Base-by-base conservation (phyloP, 2,797 vertebrate genomes). In the Gymnopithys bicolor region DNA sequence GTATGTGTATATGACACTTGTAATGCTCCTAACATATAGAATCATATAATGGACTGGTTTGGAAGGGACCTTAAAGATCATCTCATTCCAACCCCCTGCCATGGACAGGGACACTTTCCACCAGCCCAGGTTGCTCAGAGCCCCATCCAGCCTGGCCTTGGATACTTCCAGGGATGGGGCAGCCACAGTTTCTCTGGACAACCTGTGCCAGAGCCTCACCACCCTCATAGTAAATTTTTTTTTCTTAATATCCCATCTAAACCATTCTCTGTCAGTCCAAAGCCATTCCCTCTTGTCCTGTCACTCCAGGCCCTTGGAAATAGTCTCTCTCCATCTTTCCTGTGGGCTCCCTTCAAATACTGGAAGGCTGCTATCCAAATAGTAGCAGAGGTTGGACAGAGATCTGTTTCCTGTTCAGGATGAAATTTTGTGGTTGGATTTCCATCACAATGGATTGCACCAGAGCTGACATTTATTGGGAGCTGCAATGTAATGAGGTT, bases 121-220 rank as follows among this genome's bases (percentile, higher is more conserved):
- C n/a, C 27, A 2, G 0, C 1, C 28, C 45, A 59, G 22, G 6
- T 8, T 66, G 7, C 5, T 70, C 23, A 1, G 2, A 35, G 22
- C 3, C 3, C 9, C 13, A 28, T 66, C 5, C 39, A 66, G 0
- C 45, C 30, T 51, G 24, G 3, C 21, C 45, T 70, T 1, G 43
- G 0, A 11, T 12, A 33, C 5, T 64, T 0, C 14, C 30, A 77
- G 24, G 28, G 24, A 46, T 58, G 51, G n/a, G 8, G 14, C 51
- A 56, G 16, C 28, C 43, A 51, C 37, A 83, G 17, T 37, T 52
- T 2, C 37, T 51, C n/a, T 64, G 37, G n/a, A 3, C 1, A 59
- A 1, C 39, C n/a, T 66, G 19, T 71, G 33, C 46, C 25, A 41
- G 19, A 30, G 39, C 9, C 25, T 66, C 9, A 0, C 0, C 30